Evolutionary conservation across 2,888 invertebrate genomes (phyloP), one percentile per base, ranked within the genome.

Genomic region (Camponotus fellah): DNA sequence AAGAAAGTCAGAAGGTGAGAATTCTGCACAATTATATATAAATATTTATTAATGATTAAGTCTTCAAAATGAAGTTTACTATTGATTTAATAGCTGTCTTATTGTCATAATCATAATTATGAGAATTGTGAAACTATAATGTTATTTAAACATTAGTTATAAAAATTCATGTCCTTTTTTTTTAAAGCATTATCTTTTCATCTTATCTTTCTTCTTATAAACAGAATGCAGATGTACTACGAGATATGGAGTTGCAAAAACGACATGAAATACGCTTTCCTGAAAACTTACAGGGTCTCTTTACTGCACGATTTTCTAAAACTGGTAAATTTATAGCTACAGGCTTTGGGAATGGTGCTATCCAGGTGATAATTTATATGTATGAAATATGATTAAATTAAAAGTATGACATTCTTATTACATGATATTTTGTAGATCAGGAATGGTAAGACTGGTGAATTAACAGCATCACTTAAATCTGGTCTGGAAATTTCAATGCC

Each of bases 321-420:
- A 94, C 95, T 79, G 96, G 96, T 5, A 92, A 94, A n/a, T 83
- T 89, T 60, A 86, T 96, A 76, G 94, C 95, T 26, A 94, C 95
- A n/a, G 95, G 95, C 8, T 95, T 95, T 91, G 95, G 96, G 21
- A 94, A 95, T 64, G 96, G 96, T n/a, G 91, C 95, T 72, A 95
- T 96, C 89, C 96, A 96, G 95, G 96, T 96, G 92, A 12, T n/a
- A 10, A 69, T 49, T 5, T 3, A n/a, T 17, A 32, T 32, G 5
- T 3, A 17, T 34, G 17, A 9, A 37, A 3, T 8, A 40, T 21
- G 37, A 49, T 43, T 66, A 34, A 26, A 40, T 8, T 40, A 6
- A 66, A 43, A 66, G 32, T 62, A 2, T 53, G n/a, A 53, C n/a
- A 53, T 65, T 64, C 1, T 43, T 12, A 8, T 26, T 43, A 43